These are phyloP conservation scores for Blastobasis lacticolella DNA, from an alignment of 2,888 invertebrate genomes.

Conservation along the genomic window DNA sequence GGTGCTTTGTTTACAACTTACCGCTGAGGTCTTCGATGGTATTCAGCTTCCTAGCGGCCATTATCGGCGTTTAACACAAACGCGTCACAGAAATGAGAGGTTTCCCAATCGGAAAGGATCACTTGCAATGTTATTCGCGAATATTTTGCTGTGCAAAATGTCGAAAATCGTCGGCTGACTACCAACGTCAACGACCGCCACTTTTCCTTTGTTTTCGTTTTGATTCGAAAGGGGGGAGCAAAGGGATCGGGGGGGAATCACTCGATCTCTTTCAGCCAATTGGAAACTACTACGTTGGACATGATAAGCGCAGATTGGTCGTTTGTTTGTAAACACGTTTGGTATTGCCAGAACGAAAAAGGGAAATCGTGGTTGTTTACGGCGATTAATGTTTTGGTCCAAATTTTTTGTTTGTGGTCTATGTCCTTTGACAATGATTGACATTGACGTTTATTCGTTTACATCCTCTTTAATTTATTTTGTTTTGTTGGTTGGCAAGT, in stretches of 20 bases:
- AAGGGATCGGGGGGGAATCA: slow-evolving; percentile 16
- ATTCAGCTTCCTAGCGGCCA: slow-evolving; percentile 64
- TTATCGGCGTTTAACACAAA: slow-evolving; percentile 27
- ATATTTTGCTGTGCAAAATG: slow-evolving; percentile 15
- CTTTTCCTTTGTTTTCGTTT: slow-evolving; percentile 42
- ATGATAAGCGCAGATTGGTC: slow-evolving; percentile 28
- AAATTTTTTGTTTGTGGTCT: too few species aligned
- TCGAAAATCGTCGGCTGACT: slow-evolving; percentile 12
- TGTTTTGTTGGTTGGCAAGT: too few species aligned
- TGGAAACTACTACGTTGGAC: slow-evolving; percentile 10
- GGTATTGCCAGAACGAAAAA: slow-evolving; percentile 23
- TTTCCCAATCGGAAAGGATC: slow-evolving; percentile 19
- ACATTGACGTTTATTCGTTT: too few species aligned
- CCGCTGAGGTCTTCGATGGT: slow-evolving; percentile 67
- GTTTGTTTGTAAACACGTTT: slow-evolving; percentile 24
- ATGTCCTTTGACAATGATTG: too few species aligned
- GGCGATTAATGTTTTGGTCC: too few species aligned
- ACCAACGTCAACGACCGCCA: slow-evolving; percentile 14
- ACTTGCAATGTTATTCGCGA: slow-evolving; percentile 21
- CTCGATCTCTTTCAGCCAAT: slow-evolving; percentile 24
- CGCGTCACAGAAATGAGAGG: slow-evolving; percentile 23
- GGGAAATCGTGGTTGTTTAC: neutral
- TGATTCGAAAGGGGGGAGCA: slow-evolving; percentile 2
- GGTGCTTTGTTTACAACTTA: slow-evolving; percentile 54
- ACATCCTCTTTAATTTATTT: too few species aligned